These are phyloP conservation scores for Eublepharis macularius DNA, from an alignment of 2,113 vertebrate genomes.

Conservation along the genomic window DNA sequence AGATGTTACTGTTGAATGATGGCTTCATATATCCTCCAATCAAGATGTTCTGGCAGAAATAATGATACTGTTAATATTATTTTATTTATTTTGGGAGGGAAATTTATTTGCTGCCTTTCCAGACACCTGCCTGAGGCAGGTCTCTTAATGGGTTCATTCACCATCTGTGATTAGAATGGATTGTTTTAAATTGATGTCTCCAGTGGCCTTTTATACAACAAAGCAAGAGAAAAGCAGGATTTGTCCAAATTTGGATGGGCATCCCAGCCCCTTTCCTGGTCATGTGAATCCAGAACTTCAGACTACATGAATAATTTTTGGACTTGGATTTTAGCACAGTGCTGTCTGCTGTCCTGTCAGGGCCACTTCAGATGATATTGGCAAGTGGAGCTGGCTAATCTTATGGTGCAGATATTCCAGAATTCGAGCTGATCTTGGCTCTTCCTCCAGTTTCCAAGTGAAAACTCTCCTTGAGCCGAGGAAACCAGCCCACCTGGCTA, in stretches of 20 bases:
- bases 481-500: neutral
- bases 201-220: neutral
- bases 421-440: neutral
- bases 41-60: neutral
- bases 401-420: fast-evolving
- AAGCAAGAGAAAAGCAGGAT: fast-evolving
- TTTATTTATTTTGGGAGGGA: too few species aligned
- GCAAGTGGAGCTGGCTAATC: neutral
- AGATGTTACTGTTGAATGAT: neutral
- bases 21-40: neutral
- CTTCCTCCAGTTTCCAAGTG: neutral
- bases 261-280: fast-evolving
- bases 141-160: neutral
- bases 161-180: fast-evolving
- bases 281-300: neutral
- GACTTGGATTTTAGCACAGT: fast-evolving
- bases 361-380: neutral
- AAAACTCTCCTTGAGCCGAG: constrained; percentile 26
- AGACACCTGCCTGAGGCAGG: too few species aligned
- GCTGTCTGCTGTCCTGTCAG: neutral
- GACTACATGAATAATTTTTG: too few species aligned
- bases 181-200: fast-evolving
- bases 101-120: too few species aligned
- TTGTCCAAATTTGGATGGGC: fast-evolving
- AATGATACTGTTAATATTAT: neutral